phyloP scores from a whole-genome alignment of 2,113 vertebrate genomes.

The Zosterops japonicus region DNA sequence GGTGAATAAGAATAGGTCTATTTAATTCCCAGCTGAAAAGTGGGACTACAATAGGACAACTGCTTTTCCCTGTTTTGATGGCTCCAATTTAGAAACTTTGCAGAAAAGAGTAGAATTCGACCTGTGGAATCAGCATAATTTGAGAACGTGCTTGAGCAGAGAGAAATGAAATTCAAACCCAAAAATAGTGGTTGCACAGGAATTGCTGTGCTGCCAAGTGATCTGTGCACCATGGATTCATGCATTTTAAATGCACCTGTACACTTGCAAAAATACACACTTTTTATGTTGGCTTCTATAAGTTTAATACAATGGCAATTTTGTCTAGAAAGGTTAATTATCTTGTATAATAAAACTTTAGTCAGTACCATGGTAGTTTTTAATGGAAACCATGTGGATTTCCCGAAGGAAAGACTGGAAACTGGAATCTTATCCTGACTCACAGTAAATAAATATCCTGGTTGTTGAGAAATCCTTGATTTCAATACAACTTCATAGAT shows the following conservation, averaged over 20 bases:
- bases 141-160: background rate
- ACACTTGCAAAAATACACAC: background rate
- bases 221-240: rapidly evolving
- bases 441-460: background rate
- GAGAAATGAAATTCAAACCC: background rate
- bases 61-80: background rate
- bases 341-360: background rate
- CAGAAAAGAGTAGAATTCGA: background rate
- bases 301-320: background rate
- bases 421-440: background rate
- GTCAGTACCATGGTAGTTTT: background rate
- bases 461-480: background rate
- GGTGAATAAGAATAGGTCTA: background rate
- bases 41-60: background rate
- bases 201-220: background rate
- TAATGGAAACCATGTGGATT: background rate
- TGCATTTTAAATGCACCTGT: background rate
- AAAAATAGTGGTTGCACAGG: background rate
- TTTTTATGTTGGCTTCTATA: background rate
- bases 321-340: background rate
- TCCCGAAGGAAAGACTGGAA: background rate
- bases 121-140: background rate
- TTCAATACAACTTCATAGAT: background rate
- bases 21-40: background rate
- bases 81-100: background rate